Evolutionary conservation across 2,888 invertebrate species (phyloP).

Genomic region (Drosophila meridionalis): DNA sequence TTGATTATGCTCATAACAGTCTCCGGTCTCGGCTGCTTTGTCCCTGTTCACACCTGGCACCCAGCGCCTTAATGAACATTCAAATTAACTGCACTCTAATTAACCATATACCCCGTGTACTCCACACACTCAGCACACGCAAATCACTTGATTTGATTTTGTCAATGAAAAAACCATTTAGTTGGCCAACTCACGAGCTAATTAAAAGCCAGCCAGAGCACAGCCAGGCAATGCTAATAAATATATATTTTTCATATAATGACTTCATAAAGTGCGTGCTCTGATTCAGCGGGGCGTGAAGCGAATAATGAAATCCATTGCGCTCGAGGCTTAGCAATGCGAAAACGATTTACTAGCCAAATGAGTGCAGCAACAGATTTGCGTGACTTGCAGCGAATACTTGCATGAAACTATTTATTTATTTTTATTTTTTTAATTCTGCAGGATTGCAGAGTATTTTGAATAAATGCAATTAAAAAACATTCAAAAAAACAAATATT

Average conservation of each 20-base stretch:
- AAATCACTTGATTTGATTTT: conserved; percentile 31
- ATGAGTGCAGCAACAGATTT: conserved; percentile 63
- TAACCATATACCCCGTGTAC: conserved; percentile 55
- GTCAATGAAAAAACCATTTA: conserved; percentile 57
- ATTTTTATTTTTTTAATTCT: neutral
- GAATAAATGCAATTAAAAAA: neutral
- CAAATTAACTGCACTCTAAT: conserved; percentile 75
- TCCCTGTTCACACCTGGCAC: conserved; percentile 72
- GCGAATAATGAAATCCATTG: conserved; percentile 61
- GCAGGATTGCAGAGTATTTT: neutral
- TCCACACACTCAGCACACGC: conserved; percentile 43
- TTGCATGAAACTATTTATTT: conserved; percentile 6
- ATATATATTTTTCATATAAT: conserved; percentile 67
- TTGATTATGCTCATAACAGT: conserved; percentile 55
- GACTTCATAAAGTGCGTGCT: conserved; percentile 73
- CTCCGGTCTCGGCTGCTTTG: conserved; percentile 23
- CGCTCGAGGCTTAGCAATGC: conserved; percentile 49
- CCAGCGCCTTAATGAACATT: conserved; percentile 68
- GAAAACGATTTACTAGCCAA: conserved; percentile 64
- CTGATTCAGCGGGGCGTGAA: conserved; percentile 62
- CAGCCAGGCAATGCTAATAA: conserved; percentile 62
- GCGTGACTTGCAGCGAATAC: conserved; percentile 62
- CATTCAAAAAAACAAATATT: neutral
- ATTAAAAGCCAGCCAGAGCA: conserved; percentile 53
- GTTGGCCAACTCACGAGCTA: conserved; percentile 54